Evolutionary conservation across 2,888 invertebrate species (phyloP), one percentile per base, ranked within the genome.

Genomic region (Acrobasis repandana): DNA sequence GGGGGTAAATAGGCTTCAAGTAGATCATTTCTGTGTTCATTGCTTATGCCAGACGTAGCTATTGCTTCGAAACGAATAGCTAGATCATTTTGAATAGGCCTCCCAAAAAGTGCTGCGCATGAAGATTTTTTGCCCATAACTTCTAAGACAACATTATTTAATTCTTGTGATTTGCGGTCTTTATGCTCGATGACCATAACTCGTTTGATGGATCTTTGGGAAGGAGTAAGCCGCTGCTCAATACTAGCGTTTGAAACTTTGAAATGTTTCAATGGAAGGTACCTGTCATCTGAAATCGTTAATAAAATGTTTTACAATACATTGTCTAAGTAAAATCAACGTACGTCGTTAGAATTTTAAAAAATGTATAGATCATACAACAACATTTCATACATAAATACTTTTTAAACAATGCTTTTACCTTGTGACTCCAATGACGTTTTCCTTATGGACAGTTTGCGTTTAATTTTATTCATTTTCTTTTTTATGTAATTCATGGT

Each of bases 401-500:
- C 14, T 28, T 28, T 20, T 1, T 11, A 43, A 11, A 43, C n/a
- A 20, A 15, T 8, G 9, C 15, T 38, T 14, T 38, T 54, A 54
- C 54, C 54, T 54, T 43, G 20, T 16, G 2, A 2, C 14, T n/a
- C 14, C 6, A 14, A 14, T n/a, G 16, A 16, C 5, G 38, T 20
- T 16, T 16, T 33, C 11, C 18, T 36, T 4, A n/a, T 14, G 1
- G 28, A 46, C 0, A 16, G 20, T 57, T n/a, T 47, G 1, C 20
- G 54, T 9, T n/a, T 14, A 11, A 54, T 9, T n/a, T 38, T 54
- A 14, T 16, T 36, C 14, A 54, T 16, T 38, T 54, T 38, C 14
- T 16, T 54, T 9, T 33, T 57, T 5, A 57, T 11, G 14, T 9
- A 57, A 47, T 47, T 9, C 46, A 47, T 57, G 28, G 28, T 28